Evolutionary conservation across 2,797 vertebrate genomes (phyloP), one percentile per base, ranked within the genome.

Genomic region (Pempheris klunzingeri): DNA sequence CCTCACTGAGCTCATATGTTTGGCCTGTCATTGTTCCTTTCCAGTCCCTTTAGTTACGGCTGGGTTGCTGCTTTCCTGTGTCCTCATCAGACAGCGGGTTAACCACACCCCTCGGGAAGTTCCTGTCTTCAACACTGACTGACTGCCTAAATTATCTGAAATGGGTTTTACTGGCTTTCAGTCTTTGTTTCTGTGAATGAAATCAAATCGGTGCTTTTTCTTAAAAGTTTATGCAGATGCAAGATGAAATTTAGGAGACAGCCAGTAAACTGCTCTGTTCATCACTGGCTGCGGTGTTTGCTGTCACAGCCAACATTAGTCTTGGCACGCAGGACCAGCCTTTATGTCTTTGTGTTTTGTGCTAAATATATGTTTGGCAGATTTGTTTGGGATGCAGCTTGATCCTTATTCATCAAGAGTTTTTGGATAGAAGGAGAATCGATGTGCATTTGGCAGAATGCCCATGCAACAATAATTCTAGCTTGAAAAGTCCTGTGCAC

Each of bases 1-100:
- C 87, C 83, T 81, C 28, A 59, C 86, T 95, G 95, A 96, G 92
- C 92, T 96, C 95, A 96, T 95, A 73, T 95, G 95, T 95, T 96
- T 94, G 87, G 91, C 91, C 89, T 93, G 90, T 89, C 91, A 93
- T 94, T 96, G 95, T 95, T 92, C 79, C 59, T 70, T 60, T 87
- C 77, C 88, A 89, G 92, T 82, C 91, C 84, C 83, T 84, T 95
- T 95, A 93, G 84, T 94, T 88, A 92, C 91, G 85, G 90, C 86
- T 92, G 91, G 91, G 76, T 94, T 92, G 90, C 71, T 92, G 83
- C 87, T 93, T 95, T 95, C 93, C 95, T 94, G 95, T 94, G 89
- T 84, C 86, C 88, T 89, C 89, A 89, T 88, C 87, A 82, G 83
- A 83, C 78, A 74, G 68, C 20, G 63, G 62, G 53, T 78, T 85